Base-by-base conservation (phyloP, 1,140 invertebrate genomes). In the Zaprionus africanus region DNA sequence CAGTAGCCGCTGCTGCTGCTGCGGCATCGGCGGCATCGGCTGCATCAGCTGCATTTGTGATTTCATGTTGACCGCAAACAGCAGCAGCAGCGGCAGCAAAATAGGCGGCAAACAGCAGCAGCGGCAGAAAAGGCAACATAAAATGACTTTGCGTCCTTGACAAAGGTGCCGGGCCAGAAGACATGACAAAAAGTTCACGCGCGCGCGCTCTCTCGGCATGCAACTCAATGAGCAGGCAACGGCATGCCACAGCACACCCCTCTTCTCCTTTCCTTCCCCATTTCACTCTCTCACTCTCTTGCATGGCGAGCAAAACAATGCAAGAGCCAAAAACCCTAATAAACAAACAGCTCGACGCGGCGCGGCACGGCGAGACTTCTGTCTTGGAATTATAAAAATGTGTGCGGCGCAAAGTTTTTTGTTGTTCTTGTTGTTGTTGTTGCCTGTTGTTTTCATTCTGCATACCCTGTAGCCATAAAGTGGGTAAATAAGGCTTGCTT, bases 81-180 rank as follows among this genome's bases (percentile, higher is more conserved):
- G 63, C 26, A 34, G 46, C 49, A 70, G 38, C 43, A 60, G 26
- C 43, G 56, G 26, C 59, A 64, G n/a, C 41, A 73, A 31, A 59
- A 34, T 49, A 38, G 54, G 31, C 9, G 4, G 36, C 28, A 49
- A 61, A 74, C 62, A 60, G n/a, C 17, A 11, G 15, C 13, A 31
- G 59, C 34, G 28, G n/a, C 53, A 57, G 22, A 66, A 9, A 57
- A 57, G 43, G 43, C 22, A 61, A 62, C 38, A 68, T 28, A 15
- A 62, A 77, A 19, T 49, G 54, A 46, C 63, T 49, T 28, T 56
- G 65, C 76, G 82, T 83, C 83, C 83, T 88, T 88, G 83, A 88
- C 83, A 81, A 78, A 88, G 78, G 74, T 78, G 80, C 69, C 81
- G 83, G 64, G 53, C 70, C 41, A 17, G n/a, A 17, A 83, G 75